Conservation (phyloP, 2,797 vertebrate genomes). For the Pogonophryne albipinna region DNA sequence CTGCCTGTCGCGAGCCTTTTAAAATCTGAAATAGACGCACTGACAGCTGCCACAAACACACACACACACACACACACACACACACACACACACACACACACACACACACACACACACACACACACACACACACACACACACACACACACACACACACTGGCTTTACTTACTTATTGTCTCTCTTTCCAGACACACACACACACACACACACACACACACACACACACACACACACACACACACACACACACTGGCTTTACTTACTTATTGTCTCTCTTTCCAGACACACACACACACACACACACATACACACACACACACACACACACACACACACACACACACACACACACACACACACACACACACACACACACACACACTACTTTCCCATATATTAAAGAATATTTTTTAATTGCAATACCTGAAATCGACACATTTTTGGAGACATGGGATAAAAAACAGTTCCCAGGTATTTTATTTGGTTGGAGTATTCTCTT, state of each 20-base stretch:
- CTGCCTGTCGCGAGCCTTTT: slow-evolving; percentile 14
- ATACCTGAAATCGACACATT: too few relatives aligned
- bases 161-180: too few relatives aligned
- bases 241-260: neutral
- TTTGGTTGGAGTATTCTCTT: neutral
- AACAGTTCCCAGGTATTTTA: neutral
- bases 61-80: rapidly evolving
- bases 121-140: neutral
- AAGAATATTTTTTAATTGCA: neutral
- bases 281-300: too few relatives aligned
- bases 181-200: too few relatives aligned
- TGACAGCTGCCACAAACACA: slow-evolving; percentile 11
- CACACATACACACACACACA: rapidly evolving
- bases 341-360: too few relatives aligned
- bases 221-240: too few relatives aligned
- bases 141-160: rapidly evolving
- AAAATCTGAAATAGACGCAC: slow-evolving; percentile 14
- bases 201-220: too few relatives aligned
- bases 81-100: too few relatives aligned
- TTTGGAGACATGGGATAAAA: neutral
- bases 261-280: too few relatives aligned
- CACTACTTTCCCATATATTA: neutral
- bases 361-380: neutral
- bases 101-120: too few relatives aligned
- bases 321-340: too few relatives aligned